phyloP scores from a whole-genome alignment of 2,888 invertebrate genomes.

The Asteroscopus sphinx region DNA sequence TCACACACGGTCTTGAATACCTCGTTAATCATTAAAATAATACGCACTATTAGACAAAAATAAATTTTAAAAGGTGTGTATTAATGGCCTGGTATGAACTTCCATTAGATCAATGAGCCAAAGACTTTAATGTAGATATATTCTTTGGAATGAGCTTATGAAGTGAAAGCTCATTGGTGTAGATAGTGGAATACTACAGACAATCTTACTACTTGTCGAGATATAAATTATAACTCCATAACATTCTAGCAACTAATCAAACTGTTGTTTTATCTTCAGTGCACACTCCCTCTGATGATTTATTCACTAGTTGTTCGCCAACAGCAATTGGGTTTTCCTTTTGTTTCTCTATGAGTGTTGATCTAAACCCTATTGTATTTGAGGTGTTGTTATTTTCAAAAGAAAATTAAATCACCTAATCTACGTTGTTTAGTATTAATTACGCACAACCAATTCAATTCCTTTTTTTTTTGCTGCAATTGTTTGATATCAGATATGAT shows the following conservation, averaged over 20 bases:
- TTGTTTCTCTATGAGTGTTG: too few relatives aligned
- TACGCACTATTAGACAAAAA: constrained; percentile 18
- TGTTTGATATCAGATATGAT: neutral
- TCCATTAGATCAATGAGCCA: neutral
- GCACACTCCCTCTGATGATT: constrained; percentile 1
- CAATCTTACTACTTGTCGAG: too few relatives aligned
- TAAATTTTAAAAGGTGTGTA: constrained; percentile 7
- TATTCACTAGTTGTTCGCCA: constrained; percentile 2
- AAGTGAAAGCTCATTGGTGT: too few relatives aligned
- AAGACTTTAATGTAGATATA: neutral
- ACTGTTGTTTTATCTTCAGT: constrained; percentile 3
- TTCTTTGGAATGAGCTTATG: neutral
- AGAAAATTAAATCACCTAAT: too few relatives aligned
- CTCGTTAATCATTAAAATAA: constrained; percentile 35
- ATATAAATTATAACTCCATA: neutral
- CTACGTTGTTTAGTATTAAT: too few relatives aligned
- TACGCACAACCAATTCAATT: too few relatives aligned
- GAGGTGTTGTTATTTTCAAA: too few relatives aligned
- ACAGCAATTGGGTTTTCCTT: constrained; percentile 1
- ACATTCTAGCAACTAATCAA: neutral
- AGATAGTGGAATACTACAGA: too few relatives aligned
- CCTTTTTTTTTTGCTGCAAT: neutral
- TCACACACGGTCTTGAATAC: constrained; percentile 22
- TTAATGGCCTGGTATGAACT: constrained; percentile 2
- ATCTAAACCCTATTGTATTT: too few relatives aligned